These are phyloP conservation scores for Brachyalestes nurse DNA, from an alignment of 2,797 vertebrate species.

Conservation along the genomic window DNA sequence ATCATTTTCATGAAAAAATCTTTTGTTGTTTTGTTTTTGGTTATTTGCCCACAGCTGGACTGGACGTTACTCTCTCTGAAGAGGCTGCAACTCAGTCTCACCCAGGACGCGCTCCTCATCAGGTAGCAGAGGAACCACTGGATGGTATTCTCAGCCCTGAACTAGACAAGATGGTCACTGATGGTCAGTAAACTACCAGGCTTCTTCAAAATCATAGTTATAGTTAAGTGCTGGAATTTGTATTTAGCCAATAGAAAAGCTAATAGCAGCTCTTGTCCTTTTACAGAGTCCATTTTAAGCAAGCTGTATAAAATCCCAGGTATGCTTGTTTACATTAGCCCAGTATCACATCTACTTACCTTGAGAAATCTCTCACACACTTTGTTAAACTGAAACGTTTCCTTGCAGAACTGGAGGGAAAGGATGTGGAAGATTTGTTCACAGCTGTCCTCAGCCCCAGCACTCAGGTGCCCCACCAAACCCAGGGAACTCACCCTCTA, in stretches of 20 bases:
- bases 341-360: no score
- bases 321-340: slow-evolving; percentile 63
- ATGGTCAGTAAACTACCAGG: slow-evolving; percentile 81
- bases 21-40: neutral
- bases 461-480: slow-evolving; percentile 84
- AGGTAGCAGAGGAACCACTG: slow-evolving; percentile 89
- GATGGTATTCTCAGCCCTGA: slow-evolving; percentile 97
- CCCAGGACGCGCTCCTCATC: slow-evolving; percentile 80
- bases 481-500: slow-evolving; percentile 73
- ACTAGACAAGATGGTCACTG: slow-evolving; percentile 98
- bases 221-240: no score
- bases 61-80: slow-evolving; percentile 87
- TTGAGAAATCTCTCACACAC: neutral
- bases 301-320: slow-evolving; percentile 99
- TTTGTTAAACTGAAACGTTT: slow-evolving; percentile 1
- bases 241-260: neutral
- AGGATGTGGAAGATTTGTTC: slow-evolving; percentile 98
- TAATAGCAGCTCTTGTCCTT: slow-evolving; percentile 47
- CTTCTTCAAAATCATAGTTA: neutral
- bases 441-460: slow-evolving; percentile 96
- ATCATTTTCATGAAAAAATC: neutral
- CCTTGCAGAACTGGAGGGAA: slow-evolving; percentile 92
- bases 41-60: slow-evolving; percentile 78
- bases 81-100: slow-evolving; percentile 83
- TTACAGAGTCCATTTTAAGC: slow-evolving; percentile 95